Evolutionary conservation across 2,113 vertebrate genomes (phyloP), one percentile per base, ranked within the genome.

Genomic region (Myotis lucifugus): DNA sequence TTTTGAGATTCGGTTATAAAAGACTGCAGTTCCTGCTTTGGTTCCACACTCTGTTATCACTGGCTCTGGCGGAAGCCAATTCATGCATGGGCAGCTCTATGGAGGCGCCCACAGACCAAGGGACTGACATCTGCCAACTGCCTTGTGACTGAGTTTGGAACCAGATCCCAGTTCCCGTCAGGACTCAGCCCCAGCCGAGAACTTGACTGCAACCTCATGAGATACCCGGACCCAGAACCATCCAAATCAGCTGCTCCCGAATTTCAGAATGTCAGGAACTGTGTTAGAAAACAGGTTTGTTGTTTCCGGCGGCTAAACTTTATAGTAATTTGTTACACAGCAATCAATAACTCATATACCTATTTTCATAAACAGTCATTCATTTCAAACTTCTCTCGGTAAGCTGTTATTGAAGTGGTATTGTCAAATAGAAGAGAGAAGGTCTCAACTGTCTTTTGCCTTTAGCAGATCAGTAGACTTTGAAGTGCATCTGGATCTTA

Each of bases 361-460:
- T 37, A 85, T 70, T 78, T 85, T 66, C 17, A 89, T 21, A 32
- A 70, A 64, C 0, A 46, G 23, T n/a, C 52, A 88, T 52, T 91
- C 50, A 89, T 85, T 91, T 95, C 32, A 77, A 86, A 86, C 27
- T 84, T 70, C 69, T 90, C 37, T 67, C 70, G 18, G 34, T 91
- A 69, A 88, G 19, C 32, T 96, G 64, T 84, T 85, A 78, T 17
- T n/a, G 32, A n/a, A 64, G 61, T 12, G 27, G 37, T 17, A 85
- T 3, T 66, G 34, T 70, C 73, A 93, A 70, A 42, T 0, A 87
- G n/a, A 90, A 93, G 87, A 34, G 50, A 59, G 81, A 59, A 7
- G 27, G n/a, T 42, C 50, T 90, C 54, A 50, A 8, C 7, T 56
- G 4, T 91, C 25, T 48, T 61, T 34, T 85, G 48, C 37, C 23